Evolutionary conservation across 2,113 vertebrate genomes (phyloP), one percentile per base, ranked within the genome.

Genomic region (Thalassoma bifasciatum): DNA sequence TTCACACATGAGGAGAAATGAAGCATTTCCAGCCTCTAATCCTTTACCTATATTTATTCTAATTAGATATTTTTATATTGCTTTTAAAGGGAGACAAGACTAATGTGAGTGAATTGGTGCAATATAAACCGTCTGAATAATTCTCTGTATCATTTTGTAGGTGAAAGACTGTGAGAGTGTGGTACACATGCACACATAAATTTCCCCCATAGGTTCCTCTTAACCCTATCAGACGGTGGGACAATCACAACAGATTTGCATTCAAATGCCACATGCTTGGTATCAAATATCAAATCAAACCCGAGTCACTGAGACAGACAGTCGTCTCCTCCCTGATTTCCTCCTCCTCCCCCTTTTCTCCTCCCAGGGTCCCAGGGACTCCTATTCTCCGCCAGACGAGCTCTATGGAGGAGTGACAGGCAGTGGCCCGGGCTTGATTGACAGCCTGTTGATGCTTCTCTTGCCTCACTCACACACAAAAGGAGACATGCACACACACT

Each of bases 71-170:
- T 50, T 94, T 94, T 94, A 94, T 95, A 96, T 96, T 95, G 95
- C 94, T 95, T 93, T 95, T 93, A 94, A 95, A 93, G 92, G 93
- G 94, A 67, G 94, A 95, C 67, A 93, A 22, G 26, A 47, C 74
- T 78, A 92, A 96, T 96, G 95, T 94, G 91, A 95, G 95, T 96
- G 95, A 95, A 96, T 96, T 96, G 96, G 93, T 89, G 94, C 93
- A 94, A 94, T 94, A 94, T 86, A 93, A 97, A 96, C 94, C 93
- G 94, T 95, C 93, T 91, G 81, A 92, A 95, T 96, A 95, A 95
- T 95, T 94, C 93, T 51, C 37, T 44, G 37, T 72, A 52, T 79
- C 68, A 80, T 76, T 88, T 77, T 76, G 81, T 74, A 24, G n/a
- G n/a, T n/a, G n/a, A n/a, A n/a, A n/a, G n/a, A n/a, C n/a, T 68